phyloP scores from a whole-genome alignment of 1,140 invertebrate genomes.

The Psix sp. region DNA sequence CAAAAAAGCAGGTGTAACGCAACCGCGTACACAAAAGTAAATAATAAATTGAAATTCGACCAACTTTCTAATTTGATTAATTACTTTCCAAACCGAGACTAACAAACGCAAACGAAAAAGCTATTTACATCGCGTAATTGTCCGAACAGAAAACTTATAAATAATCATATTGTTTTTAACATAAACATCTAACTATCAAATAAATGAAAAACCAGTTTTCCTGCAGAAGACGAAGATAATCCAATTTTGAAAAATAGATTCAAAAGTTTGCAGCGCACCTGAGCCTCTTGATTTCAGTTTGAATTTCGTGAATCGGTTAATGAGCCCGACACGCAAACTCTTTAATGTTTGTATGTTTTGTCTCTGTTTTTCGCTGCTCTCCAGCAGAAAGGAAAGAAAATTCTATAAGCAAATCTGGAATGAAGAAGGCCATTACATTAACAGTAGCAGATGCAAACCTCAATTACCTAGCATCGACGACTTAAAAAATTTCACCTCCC shows the following conservation, averaged over 20 bases:
- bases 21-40: no score
- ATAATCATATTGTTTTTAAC: no score
- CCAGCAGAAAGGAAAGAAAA: constrained; percentile 36
- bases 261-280: no score
- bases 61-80: constrained; percentile 28
- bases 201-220: no score
- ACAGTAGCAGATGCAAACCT: constrained; percentile 45
- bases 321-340: constrained; percentile 31
- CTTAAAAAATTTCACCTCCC: constrained; percentile 35
- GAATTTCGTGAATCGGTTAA: neutral
- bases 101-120: constrained; percentile 11
- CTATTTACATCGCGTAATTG: constrained; percentile 6
- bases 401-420: constrained; percentile 42
- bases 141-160: neutral
- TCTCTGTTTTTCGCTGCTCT: neutral
- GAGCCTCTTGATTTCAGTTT: no score
- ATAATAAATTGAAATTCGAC: constrained; percentile 19
- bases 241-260: no score
- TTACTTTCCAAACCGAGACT: constrained; percentile 4
- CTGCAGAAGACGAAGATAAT: no score
- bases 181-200: no score
- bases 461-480: constrained; percentile 32
- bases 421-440: constrained; percentile 35
- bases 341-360: constrained; percentile 18
- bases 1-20: no score